Evolutionary conservation across 2,797 vertebrate species (phyloP), one percentile per base, ranked within the genome.

Genomic region (Synanceia verrucosa): DNA sequence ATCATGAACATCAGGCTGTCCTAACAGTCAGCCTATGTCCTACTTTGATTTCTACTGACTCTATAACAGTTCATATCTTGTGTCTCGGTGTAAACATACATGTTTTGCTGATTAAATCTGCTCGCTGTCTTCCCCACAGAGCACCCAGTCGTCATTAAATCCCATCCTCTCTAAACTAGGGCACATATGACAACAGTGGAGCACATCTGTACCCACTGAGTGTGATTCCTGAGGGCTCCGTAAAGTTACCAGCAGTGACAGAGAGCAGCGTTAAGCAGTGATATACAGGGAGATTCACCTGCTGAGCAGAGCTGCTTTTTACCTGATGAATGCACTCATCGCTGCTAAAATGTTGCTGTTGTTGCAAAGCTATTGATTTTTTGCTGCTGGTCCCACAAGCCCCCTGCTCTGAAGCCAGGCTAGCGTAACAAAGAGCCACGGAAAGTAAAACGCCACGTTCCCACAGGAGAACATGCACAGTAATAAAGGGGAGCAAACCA

Each of bases 251-350:
- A 56, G 6, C 39, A 76, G 31, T 18, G 21, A 47, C 24, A 41
- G 28, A 47, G 21, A 19, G 52, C 63, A 23, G 48, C 2, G 10
- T 51, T 78, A 53, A 79, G 23, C 48, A 76, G 71, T 65, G 65
- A 71, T 64, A 78, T 18, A 43, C 65, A 56, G 43, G 39, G 39
- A 66, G 66, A 70, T 55, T 76, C 58, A 67, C 52, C 59, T 6
- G 9, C 59, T 33, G 64, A 82, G 67, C 41, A 74, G 52, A 44
- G 14, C 37, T 52, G 71, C 51, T 76, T 76, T 83, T 73, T 64
- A 62, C 70, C 77, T 86, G 84, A 89, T 91, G 62, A 90, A 91
- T 87, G 79, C 71, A 82, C 74, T 90, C 66, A 75, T 90, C 65
- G 53, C 68, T 55, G 73, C 65, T 67, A 71, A 87, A 88, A 84